Percentiles rank a stretch among this genome's conserved stretches.
Evolutionary conservation across 2,797 vertebrate species (phyloP).

Genomic region (Melanotaenia trifasciata): DNA sequence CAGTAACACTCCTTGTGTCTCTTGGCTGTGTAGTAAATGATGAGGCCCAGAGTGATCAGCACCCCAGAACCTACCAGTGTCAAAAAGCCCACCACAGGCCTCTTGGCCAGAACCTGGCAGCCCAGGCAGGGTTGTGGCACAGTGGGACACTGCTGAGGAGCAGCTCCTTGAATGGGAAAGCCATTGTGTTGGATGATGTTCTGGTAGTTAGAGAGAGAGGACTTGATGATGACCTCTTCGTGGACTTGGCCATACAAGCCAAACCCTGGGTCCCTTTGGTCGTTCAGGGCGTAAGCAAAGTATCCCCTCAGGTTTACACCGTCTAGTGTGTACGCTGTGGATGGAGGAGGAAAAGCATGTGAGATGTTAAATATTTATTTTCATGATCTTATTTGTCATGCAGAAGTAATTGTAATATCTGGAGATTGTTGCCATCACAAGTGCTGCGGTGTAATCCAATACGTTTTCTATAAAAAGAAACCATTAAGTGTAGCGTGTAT

Average conservation of each 20-base stretch:
- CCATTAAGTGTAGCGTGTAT: not conserved
- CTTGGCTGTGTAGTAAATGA: conserved; percentile 89
- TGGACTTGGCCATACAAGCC: conserved; percentile 90
- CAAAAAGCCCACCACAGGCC: conserved; percentile 88
- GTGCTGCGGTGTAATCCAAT: not conserved
- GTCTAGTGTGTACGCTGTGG: conserved; percentile 89
- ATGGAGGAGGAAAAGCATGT: not conserved
- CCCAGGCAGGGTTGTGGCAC: conserved; percentile 69
- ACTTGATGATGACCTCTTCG: conserved; percentile 88
- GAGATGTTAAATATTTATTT: not conserved
- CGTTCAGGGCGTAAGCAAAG: conserved; percentile 93
- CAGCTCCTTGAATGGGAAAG: conserved; percentile 81
- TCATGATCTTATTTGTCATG: not conserved
- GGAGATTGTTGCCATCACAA: not conserved
- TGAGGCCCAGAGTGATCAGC: conserved; percentile 87
- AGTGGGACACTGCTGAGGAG: conserved; percentile 80
- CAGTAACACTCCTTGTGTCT: conserved; percentile 77
- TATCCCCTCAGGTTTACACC: conserved; percentile 93
- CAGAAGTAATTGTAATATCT: not conserved
- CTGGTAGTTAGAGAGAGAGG: conserved; percentile 89
- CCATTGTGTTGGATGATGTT: conserved; percentile 91
- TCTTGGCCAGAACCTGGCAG: conserved; percentile 83
- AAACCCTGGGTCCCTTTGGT: conserved; percentile 89
- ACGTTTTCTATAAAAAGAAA: conserved; percentile 16
- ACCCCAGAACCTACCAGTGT: conserved; percentile 86